Evolutionary conservation across 2,797 vertebrate genomes (phyloP).

Genomic region (Potorous gilbertii): DNA sequence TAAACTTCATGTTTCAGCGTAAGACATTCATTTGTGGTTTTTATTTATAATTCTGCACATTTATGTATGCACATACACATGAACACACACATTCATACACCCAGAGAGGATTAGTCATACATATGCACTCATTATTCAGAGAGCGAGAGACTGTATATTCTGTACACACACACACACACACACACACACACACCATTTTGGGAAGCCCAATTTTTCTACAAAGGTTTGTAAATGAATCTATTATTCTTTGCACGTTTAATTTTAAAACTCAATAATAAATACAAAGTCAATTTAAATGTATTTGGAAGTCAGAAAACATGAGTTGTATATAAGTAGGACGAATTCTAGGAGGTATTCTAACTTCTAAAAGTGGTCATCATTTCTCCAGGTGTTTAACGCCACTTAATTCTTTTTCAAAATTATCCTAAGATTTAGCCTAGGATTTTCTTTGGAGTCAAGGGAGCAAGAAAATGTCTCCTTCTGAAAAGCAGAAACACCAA

Average conservation of each 20-base stretch:
- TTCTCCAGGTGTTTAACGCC: background rate
- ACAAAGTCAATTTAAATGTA: background rate
- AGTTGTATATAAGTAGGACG: background rate
- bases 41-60: conserved; percentile 41
- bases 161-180: background rate
- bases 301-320: background rate
- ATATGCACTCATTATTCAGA: background rate
- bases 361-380: background rate
- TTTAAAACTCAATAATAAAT: conserved; percentile 25
- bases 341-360: background rate
- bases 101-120: background rate
- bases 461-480: accelerated
- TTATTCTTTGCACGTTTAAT: background rate
- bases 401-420: background rate
- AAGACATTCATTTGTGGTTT: conserved; percentile 32
- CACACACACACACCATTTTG: background rate
- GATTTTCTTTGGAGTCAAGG: background rate
- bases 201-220: background rate
- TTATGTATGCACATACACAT: background rate
- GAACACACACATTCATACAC: background rate
- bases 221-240: background rate
- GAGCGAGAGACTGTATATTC: background rate
- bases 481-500: background rate
- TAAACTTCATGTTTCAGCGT: background rate
- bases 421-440: background rate